Base-by-base conservation (phyloP, 2,797 vertebrate genomes). In the Hirundo rustica region DNA sequence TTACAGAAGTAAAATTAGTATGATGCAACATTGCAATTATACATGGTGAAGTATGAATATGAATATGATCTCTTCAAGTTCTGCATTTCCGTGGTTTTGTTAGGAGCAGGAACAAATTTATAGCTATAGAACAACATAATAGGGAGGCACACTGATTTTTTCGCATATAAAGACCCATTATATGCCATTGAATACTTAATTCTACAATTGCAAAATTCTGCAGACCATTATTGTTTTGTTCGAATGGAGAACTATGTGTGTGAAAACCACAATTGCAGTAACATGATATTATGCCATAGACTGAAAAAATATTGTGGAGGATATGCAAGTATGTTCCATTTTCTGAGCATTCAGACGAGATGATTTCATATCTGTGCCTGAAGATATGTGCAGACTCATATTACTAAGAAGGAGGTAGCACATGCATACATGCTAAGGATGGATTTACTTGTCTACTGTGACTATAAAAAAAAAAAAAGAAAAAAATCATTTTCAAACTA, bases 361-460 rank as follows among this genome's bases (percentile, higher is more conserved):
- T 21, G 13, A 72, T 73, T 78, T 86, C 17, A 26, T 45, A 38
- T 32, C 19, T 86, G 7, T 73, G 32, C 8, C 38, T 73, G 14
- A 6, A 77, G 34, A 32, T 32, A 32, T 9, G 48, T 6, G 11
- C 26, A 80, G 20, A 51, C 30, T 3, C 27, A 22, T 47, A 5
- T 17, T 40, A 26, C 26, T 42, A 22, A 73, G 15, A 42, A 64
- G 13, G 7, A 53, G 0, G 21, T 23, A 18, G 4, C 8, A 65
- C 0, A 4, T 13, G 2, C n/a, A 7, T 54, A 22, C 4, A 8
- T 26, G 10, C 11, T 42, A 72, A 73, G 2, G 19, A 47, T 22
- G 57, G 23, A 50, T 50, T 57, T 70, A 68, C 2, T 78, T 10
- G 5, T 30, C 51, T 17, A 13, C 0, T 3, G 26, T 51, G 10